A percentile compares a stretch with the other conserved stretches of the same genome.
phyloP scores from a whole-genome alignment of 2,797 vertebrate genomes.

The Euthynnus affinis region DNA sequence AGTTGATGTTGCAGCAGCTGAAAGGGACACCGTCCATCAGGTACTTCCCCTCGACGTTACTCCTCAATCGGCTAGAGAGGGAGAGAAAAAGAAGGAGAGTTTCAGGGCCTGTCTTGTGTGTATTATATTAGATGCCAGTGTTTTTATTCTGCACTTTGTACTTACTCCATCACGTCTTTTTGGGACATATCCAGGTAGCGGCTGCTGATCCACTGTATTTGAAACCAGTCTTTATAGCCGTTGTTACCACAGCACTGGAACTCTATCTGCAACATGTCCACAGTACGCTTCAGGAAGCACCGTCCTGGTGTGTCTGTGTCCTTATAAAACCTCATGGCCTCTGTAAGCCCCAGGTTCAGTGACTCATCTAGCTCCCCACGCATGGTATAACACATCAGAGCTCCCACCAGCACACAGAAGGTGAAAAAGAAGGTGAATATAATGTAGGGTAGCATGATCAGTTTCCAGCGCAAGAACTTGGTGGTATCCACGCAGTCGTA shows the following conservation, averaged over 20 bases:
- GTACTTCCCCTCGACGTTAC: constrained; percentile 91
- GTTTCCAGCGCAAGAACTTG: constrained; percentile 93
- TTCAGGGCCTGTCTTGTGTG: background rate
- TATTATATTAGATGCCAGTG: background rate
- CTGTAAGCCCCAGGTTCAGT: constrained; percentile 86
- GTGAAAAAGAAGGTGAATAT: constrained; percentile 94
- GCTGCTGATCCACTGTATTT: constrained; percentile 93
- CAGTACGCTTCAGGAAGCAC: constrained; percentile 92
- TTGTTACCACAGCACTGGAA: constrained; percentile 94
- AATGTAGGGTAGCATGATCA: constrained; percentile 93
- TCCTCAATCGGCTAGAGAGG: constrained; percentile 88
- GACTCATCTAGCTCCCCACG: constrained; percentile 90
- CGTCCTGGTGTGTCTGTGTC: constrained; percentile 93
- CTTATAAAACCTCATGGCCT: constrained; percentile 92
- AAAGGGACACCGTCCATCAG: constrained; percentile 92
- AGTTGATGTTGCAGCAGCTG: constrained; percentile 94
- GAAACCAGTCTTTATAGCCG: constrained; percentile 93
- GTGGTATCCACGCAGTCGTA: constrained; percentile 92
- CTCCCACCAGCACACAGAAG: constrained; percentile 91
- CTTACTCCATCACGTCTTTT: constrained; percentile 92
- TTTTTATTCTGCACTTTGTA: constrained; percentile 58
- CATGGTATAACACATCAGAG: constrained; percentile 93
- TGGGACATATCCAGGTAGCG: constrained; percentile 92
- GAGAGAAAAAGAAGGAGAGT: constrained; percentile 2
- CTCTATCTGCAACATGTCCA: constrained; percentile 92